These are phyloP conservation scores for Sialis fuliginosa DNA, from an alignment of 2,888 invertebrate genomes.

Conservation along the genomic window DNA sequence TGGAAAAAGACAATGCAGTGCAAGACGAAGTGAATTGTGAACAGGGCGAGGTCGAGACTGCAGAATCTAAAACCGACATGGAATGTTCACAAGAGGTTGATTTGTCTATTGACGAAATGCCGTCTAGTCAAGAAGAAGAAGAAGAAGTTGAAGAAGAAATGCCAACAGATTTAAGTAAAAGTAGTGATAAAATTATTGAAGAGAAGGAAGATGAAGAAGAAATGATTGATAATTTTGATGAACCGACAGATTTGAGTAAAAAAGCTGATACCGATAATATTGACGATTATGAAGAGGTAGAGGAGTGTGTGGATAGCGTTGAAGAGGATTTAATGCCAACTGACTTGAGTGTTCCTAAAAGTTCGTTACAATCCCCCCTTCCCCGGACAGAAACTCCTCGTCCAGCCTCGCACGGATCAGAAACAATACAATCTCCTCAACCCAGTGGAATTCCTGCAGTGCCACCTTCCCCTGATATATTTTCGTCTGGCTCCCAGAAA, in stretches of 20 bases:
- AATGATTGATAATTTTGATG: constrained; percentile 5
- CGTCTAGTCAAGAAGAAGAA: constrained; percentile 10
- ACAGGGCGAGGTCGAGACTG: constrained; percentile 5
- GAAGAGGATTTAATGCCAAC: constrained; percentile 33
- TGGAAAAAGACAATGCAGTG: too few species aligned
- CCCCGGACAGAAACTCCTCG: constrained; percentile 32
- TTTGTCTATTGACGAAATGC: constrained; percentile 2
- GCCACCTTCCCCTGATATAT: constrained; percentile 49
- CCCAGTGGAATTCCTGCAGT: constrained; percentile 54
- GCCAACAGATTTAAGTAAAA: constrained; percentile 16
- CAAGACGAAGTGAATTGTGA: constrained; percentile 9
- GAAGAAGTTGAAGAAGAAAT: constrained; percentile 13
- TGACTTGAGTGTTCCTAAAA: constrained; percentile 38
- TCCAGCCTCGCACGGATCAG: constrained; percentile 49
- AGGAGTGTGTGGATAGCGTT: constrained; percentile 5
- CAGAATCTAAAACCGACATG: background rate
- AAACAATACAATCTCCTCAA: constrained; percentile 55
- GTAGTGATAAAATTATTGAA: constrained; percentile 5
- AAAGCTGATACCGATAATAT: constrained; percentile 9
- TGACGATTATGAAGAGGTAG: constrained; percentile 4
- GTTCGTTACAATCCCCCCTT: constrained; percentile 29
- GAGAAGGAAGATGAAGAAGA: constrained; percentile 5
- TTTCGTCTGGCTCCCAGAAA: constrained; percentile 23
- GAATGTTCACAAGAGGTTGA: constrained; percentile 2
- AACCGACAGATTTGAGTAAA: constrained; percentile 19